Evolutionary conservation across 2,888 invertebrate species (phyloP), one percentile per base, ranked within the genome.

Genomic region (Drosophila formosana): DNA sequence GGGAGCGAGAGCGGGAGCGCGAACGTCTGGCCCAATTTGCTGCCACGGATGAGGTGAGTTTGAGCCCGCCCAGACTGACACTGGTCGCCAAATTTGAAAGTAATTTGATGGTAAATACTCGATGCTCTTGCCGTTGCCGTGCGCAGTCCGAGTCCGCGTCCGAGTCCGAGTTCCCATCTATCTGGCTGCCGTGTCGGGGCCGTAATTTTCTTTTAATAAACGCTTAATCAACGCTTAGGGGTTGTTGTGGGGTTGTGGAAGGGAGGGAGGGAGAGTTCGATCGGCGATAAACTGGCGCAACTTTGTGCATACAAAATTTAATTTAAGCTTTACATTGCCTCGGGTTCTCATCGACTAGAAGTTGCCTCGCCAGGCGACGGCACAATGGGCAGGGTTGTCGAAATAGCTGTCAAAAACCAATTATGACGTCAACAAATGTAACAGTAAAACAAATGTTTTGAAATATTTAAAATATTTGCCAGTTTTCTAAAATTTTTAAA

Each of bases 21-120:
- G 75, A 78, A n/a, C 75, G 68, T 11, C 60, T 67, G 53, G 52
- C 61, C 18, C 75, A 72, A 49, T 67, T 53, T 56, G 56, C 66
- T 47, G 72, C 81, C 55, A 72, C 84, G 49, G 84, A 85, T 68
- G 89, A 85, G 88, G 84, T 85, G 58, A 89, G 84, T 81, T 45
- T 30, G 34, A 23, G 32, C 28, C 13, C 34, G 6, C n/a, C 26
- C 41, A 13, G 39, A 26, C 49, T 45, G 51, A 53, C 51, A 39
- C 11, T 34, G 55, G 28, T 64, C 28, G 47, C 32, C 62, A 61
- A 78, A 75, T 73, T 82, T 72, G 39, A 72, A 74, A 79, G 63
- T 68, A 78, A 82, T 78, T 73, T 78, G 62, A 73, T 66, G 58
- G 63, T 58, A 46, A 66, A 71, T 62, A 71, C 70, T 65, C 52